These are phyloP conservation scores for Pseudomyrmex sp. DNA, from an alignment of 1,140 invertebrate species.

Conservation along the genomic window DNA sequence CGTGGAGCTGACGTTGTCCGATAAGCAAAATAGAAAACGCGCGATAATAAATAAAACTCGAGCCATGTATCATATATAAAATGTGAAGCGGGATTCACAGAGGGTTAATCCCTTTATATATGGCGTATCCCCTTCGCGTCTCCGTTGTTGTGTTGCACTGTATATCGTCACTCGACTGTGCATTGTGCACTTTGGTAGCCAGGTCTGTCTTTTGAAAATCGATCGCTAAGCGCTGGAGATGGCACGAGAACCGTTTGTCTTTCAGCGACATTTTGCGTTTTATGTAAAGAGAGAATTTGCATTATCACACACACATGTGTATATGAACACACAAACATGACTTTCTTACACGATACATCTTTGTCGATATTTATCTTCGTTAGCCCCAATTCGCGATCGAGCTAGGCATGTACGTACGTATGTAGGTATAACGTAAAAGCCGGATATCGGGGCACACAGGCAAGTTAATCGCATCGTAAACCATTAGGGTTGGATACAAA, in stretches of 20 bases:
- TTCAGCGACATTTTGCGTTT: constrained; percentile 49
- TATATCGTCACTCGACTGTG: constrained; percentile 39
- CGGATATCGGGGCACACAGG: constrained; percentile 6
- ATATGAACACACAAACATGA: not conserved
- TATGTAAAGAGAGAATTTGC: constrained; percentile 21
- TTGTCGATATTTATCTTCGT: constrained; percentile 57
- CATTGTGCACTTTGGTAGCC: not conserved
- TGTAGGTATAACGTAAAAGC: constrained; percentile 21
- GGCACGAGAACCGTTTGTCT: constrained; percentile 39
- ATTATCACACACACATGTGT: not conserved
- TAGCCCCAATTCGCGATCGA: constrained; percentile 47
- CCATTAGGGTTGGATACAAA: constrained; percentile 51
- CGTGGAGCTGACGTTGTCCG: constrained; percentile 34
- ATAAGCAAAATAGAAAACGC: constrained; percentile 30
- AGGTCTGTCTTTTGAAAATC: constrained; percentile 43
- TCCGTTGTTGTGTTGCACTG: constrained; percentile 15
- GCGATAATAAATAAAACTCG: constrained; percentile 44
- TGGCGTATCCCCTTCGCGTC: not conserved
- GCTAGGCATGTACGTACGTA: not conserved
- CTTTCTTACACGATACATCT: constrained; percentile 19
- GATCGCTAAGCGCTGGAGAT: constrained; percentile 10
- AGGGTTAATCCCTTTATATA: constrained; percentile 6
- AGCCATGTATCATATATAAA: constrained; percentile 32
- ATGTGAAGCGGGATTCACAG: constrained; percentile 4
- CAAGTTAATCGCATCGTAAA: constrained; percentile 53